Percentiles rank a stretch among this genome's conserved stretches.
Conservation (phyloP, 1,140 invertebrate genomes). For the Dinothrombium tinctorium region DNA sequence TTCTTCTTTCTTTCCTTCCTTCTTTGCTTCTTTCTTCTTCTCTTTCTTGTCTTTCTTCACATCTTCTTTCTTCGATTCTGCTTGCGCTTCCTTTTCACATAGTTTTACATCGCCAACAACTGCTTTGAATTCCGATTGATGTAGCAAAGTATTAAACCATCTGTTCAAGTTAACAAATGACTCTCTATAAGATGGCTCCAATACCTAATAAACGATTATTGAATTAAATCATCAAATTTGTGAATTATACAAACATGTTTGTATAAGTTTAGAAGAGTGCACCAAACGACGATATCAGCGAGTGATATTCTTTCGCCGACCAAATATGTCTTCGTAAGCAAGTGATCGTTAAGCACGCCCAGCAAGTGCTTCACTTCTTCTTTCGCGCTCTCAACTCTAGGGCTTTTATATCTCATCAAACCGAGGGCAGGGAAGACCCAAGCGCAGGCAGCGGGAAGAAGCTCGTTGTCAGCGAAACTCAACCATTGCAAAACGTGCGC, state of each 20-base stretch:
- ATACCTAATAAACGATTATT: conserved; percentile 19
- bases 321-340: conserved; percentile 66
- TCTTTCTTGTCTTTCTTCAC: conserved; percentile 21
- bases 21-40: conserved; percentile 27
- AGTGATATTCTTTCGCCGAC: conserved; percentile 80
- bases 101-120: conserved; percentile 57
- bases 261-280: conserved; percentile 61
- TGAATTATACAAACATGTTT: conserved; percentile 56
- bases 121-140: conserved; percentile 61
- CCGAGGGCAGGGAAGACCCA: conserved; percentile 93
- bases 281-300: conserved; percentile 78
- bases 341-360: conserved; percentile 47
- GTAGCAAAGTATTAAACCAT: conserved; percentile 81
- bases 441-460: conserved; percentile 68
- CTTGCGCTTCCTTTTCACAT: conserved; percentile 39
- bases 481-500: conserved; percentile 79
- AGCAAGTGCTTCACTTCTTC: conserved; percentile 55
- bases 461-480: conserved; percentile 62
- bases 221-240: conserved; percentile 1
- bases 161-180: conserved; percentile 56
- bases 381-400: conserved; percentile 46
- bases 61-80: conserved; percentile 3
- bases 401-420: conserved; percentile 65
- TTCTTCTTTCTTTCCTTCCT: conserved; percentile 23
- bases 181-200: conserved; percentile 32